Conservation (phyloP, 2,888 invertebrate species). For the Sabellastarte sp. region DNA sequence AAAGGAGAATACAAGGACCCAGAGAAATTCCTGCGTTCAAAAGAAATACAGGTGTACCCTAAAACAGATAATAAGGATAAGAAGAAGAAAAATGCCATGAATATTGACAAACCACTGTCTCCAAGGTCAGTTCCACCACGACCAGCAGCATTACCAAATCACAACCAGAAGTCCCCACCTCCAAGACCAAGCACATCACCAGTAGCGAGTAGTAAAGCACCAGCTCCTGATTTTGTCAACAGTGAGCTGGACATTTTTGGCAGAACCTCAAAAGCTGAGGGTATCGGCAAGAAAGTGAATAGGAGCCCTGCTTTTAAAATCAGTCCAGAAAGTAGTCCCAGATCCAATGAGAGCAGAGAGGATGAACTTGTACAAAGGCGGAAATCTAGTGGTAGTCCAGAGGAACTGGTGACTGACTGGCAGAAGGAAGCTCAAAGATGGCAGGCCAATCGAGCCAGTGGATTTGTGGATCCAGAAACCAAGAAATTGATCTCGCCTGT, state of each 20-base stretch:
- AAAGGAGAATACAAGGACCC: background rate
- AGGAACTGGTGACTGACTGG: slow-evolving; percentile 32
- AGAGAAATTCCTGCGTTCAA: background rate
- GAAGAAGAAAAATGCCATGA: too few relatives aligned
- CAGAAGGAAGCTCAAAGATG: slow-evolving; percentile 46
- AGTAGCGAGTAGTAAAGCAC: background rate
- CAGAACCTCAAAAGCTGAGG: background rate
- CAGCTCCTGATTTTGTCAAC: background rate
- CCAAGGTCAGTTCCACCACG: background rate
- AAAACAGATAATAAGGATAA: too few relatives aligned
- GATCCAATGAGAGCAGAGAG: background rate
- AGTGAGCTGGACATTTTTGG: background rate
- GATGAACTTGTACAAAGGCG: too few relatives aligned
- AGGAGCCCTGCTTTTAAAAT: background rate
- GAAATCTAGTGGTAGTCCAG: background rate
- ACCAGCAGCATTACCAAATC: background rate
- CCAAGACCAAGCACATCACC: background rate
- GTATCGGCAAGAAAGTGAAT: background rate
- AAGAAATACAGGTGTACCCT: too few relatives aligned
- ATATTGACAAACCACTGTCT: too few relatives aligned
- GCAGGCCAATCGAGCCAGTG: slow-evolving; percentile 36
- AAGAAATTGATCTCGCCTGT: background rate
- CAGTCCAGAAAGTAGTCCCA: background rate
- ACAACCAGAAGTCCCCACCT: background rate
- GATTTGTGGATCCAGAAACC: slow-evolving; percentile 26